Base-by-base conservation (phyloP, 1,140 invertebrate species). In the Drosophila mojavensis region DNA sequence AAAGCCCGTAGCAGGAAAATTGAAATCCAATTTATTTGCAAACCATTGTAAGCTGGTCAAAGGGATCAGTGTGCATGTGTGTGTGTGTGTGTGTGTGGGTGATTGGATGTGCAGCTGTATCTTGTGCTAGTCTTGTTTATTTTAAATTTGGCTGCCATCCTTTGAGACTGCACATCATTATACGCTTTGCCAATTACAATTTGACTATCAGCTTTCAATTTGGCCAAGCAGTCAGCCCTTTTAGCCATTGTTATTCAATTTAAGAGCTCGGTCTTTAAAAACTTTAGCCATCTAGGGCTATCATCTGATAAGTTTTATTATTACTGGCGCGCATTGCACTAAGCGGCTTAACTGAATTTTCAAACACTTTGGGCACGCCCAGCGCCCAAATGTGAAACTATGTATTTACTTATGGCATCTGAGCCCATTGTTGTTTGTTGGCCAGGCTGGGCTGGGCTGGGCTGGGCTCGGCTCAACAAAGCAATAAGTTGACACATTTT, bases 401-500 rank as follows among this genome's bases (percentile, higher is more conserved):
- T 88, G 71, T 88, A 86, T 86, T 86, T 86, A 83, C 84, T 86
- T 83, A 80, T 80, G 69, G 83, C 84, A 88, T 79, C 66, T 78
- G 58, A 60, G 53, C 64, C 68, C 69, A 88, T 89, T 89, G 84
- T 81, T 83, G 66, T 80, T 78, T 56, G 48, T 68, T 63, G 17
- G 41, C 20, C 47, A 13, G 20, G 39, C 48, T 17, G 10, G 36
- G n/a, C 36, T 30, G 20, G 20, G 20, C 20, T 24, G 20, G 20
- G 20, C 20, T 24, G 1, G 20, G 20, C 20, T 17, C 36, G 36
- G n/a, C 36, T 30, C 5, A n/a, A 59, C 67, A 86, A 77, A 61
- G 78, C 82, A 78, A 71, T 86, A 88, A 88, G 83, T 89, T 88
- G 83, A 88, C 83, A 88, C 80, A 88, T 89, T 88, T 80, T 88